A percentile compares a stretch with the other conserved stretches of the same genome.
Evolutionary conservation across 1,140 invertebrate genomes (phyloP).

Genomic region (Anagrus nilaparvatae): DNA sequence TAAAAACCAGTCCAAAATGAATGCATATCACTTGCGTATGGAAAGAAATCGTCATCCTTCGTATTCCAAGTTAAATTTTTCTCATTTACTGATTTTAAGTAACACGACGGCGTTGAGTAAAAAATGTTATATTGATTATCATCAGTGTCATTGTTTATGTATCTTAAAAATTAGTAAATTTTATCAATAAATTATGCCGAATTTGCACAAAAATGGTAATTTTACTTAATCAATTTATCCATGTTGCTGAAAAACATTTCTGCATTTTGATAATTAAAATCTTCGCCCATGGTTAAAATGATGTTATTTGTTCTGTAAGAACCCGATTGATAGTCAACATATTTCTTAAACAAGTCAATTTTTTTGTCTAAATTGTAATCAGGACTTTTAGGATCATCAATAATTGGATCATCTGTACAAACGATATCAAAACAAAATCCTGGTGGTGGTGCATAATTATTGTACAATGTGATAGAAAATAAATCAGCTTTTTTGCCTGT

Average conservation of each 20-base stretch:
- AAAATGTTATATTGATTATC: constrained; percentile 64
- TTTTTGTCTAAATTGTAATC: constrained; percentile 58
- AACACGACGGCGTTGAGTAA: constrained; percentile 92
- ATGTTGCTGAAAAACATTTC: constrained; percentile 74
- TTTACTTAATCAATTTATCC: constrained; percentile 78
- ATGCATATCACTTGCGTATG: constrained; percentile 75
- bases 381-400: constrained; percentile 59
- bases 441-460: constrained; percentile 68
- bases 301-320: constrained; percentile 59
- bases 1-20: constrained; percentile 93
- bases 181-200: not conserved
- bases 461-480: constrained; percentile 63
- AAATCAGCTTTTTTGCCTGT: constrained; percentile 48
- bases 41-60: constrained; percentile 82
- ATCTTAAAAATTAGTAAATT: constrained; percentile 30
- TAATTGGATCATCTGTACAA: constrained; percentile 72
- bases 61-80: constrained; percentile 52
- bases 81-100: constrained; percentile 71
- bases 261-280: constrained; percentile 82
- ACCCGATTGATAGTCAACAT: constrained; percentile 34
- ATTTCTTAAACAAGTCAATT: constrained; percentile 20
- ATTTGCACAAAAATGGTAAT: not conserved
- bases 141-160: constrained; percentile 45
- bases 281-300: constrained; percentile 83
- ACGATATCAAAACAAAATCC: constrained; percentile 85